These are phyloP conservation scores for Uropsilus gracilis DNA, from an alignment of 2,113 vertebrate species.

Conservation along the genomic window DNA sequence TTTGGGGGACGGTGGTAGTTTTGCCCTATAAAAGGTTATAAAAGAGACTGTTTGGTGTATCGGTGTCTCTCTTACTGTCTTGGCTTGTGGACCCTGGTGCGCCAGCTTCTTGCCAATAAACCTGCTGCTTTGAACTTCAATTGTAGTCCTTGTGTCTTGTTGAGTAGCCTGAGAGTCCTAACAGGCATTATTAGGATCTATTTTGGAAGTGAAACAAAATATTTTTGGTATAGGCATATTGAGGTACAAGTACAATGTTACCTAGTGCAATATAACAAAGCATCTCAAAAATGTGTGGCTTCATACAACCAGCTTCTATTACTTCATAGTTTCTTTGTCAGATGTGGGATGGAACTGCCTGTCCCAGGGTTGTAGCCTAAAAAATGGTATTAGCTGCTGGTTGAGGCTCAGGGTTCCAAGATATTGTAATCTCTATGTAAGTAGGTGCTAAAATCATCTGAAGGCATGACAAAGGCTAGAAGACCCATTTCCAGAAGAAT, in stretches of 20 bases:
- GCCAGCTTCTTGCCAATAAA: no score
- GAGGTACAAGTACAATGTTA: background rate
- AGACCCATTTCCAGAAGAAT: background rate
- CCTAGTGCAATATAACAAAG: background rate
- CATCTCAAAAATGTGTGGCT: background rate
- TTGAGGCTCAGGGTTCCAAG: background rate
- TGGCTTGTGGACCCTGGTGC: no score
- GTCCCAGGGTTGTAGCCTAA: background rate
- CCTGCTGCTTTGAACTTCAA: no score
- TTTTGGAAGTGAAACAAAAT: background rate
- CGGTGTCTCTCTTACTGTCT: no score
- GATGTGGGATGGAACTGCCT: background rate
- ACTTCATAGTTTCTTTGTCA: background rate
- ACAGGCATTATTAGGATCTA: no score
- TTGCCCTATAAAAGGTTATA: no score
- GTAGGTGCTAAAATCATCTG: background rate
- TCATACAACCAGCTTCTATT: slow-evolving; percentile 18
- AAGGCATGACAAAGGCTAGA: background rate
- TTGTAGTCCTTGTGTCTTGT: no score
- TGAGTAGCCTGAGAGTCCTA: no score
- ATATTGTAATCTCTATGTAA: background rate
- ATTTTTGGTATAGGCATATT: background rate
- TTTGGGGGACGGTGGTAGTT: no score
- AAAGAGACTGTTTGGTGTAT: no score
- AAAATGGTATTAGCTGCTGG: background rate